Evolutionary conservation across 2,888 invertebrate species (phyloP), one percentile per base, ranked within the genome.

Genomic region (Diploptera punctata): DNA sequence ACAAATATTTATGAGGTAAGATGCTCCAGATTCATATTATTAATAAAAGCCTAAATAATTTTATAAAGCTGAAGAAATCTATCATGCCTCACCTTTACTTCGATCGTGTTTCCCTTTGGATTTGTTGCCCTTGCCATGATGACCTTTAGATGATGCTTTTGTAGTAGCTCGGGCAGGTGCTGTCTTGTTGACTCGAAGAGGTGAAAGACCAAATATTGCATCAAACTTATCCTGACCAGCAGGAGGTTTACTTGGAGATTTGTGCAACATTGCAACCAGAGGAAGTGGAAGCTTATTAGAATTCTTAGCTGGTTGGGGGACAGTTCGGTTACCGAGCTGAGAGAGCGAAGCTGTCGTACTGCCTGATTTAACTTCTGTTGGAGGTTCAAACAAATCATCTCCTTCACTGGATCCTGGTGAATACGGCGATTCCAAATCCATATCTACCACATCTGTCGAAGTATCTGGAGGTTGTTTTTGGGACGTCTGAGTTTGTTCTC

Each of bases 321-420:
- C 68, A 65, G 73, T 68, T 77, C 68, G 52, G 31, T 61, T 65
- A 21, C 74, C 78, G 31, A 77, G 77, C 5, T 76, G 76, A 5
- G 78, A 74, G 72, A 78, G 78, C 9, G 76, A 76, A 43, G 77
- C 24, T n/a, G n/a, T n/a, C n/a, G n/a, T n/a, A 10, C 77, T 77
- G 10, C 43, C 29, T n/a, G 65, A 47, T 18, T 65, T 65, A 38
- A 77, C 75, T 4, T 83, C 83, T 57, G 86, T 81, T 26, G 93
- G 94, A 67, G 94, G 94, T 82, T 92, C 92, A 84, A 95, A 95
- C 76, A 95, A 86, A 81, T 95, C 94, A 78, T 94, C 94, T 80
- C 93, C 94, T 82, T 95, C 92, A 78, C 91, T 92, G n/a, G 94
- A 93, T 60, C 93, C 94, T 0, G 95, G 95, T 65, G 94, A 94